Evolutionary conservation across 2,113 vertebrate species (phyloP).

Genomic region (Acanthisitta chloris): DNA sequence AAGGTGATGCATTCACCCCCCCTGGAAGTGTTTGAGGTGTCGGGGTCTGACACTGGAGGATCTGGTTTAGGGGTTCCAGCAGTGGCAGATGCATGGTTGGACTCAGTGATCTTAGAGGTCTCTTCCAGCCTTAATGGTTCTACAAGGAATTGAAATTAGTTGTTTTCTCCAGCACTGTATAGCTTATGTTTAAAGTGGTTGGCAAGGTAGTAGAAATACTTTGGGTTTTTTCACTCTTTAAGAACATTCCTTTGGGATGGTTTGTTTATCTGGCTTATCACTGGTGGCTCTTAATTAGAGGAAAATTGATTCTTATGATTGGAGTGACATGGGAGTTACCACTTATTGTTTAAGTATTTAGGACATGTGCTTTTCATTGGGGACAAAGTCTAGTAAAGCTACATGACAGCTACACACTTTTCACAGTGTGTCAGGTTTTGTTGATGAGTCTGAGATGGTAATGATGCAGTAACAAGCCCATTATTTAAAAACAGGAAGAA

Average conservation of each 20-base stretch:
- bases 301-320: neutral
- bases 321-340: neutral
- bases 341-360: neutral
- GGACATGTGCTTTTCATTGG: neutral
- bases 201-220: neutral
- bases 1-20: no score
- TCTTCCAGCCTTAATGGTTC: neutral
- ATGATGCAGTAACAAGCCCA: neutral
- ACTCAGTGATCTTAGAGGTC: no score
- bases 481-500: neutral
- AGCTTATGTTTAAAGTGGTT: neutral
- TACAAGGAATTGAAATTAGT: neutral
- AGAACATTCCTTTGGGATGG: neutral
- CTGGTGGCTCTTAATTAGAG: slow-evolving; percentile 21
- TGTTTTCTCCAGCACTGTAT: neutral
- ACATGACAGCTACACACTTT: neutral
- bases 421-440: neutral
- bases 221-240: neutral
- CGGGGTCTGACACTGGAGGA: no score
- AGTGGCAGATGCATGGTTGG: no score
- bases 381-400: neutral
- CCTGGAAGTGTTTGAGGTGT: no score
- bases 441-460: neutral
- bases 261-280: neutral
- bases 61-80: no score